Base-by-base conservation (phyloP, 2,888 invertebrate genomes). In the Phania funesta region DNA sequence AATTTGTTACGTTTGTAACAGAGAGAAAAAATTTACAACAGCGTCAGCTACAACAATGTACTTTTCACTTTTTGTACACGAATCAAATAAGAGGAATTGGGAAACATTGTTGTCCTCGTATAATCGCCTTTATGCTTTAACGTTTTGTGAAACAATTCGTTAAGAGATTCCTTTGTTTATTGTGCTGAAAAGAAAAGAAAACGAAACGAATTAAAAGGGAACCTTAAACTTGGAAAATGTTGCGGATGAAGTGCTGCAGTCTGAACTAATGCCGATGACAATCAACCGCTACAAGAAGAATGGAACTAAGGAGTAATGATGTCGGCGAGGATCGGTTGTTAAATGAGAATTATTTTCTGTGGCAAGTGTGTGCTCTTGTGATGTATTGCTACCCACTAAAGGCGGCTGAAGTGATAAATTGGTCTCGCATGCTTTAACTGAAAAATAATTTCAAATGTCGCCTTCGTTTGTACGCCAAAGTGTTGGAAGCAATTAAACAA, bases 381-480 rank as follows among this genome's bases (percentile, higher is more conserved):
- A 70, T 80, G 50, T 46, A 54, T 62, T 76, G 32, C 29, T 26
- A 77, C 54, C 71, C 77, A 71, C 80, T 60, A 54, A 71, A 73
- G 60, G 60, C 76, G 80, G 77, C 67, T 77, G 54, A 81, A 81
- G 81, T 81, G 77, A 81, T 81, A 81, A 81, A 81, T 81, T 81
- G 81, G 81, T 77, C 81, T 81, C 81, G 77, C 73, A 73, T 77
- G 77, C 62, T 81, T 81, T 68, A 77, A 81, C 77, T 62, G 62
- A 62, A 67, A 73, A 78, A 81, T 81, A 77, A 68, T 67, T 73
- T 32, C 73, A 81, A 81, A 73, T 81, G 77, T 73, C 77, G 73
- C 77, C 81, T 73, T 81, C 77, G 62, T 62, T 67, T 67, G 71
- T 54, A 35, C 7, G 60, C 71, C 38, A 58, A 62, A 71, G 75